phyloP scores from a whole-genome alignment of 2,888 invertebrate genomes.

The Drosophila meridionalis region DNA sequence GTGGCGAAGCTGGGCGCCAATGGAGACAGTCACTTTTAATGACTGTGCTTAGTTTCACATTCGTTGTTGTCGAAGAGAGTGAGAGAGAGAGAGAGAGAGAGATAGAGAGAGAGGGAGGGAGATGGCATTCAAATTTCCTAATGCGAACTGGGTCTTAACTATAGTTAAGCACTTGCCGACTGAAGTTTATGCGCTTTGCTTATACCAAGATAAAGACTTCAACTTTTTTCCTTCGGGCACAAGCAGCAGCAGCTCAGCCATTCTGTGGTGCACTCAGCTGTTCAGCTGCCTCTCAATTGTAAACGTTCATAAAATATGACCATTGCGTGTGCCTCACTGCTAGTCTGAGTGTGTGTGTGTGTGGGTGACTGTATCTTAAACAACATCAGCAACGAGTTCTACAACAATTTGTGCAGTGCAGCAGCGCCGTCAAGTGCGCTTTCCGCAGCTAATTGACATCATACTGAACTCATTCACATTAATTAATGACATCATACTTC shows the following conservation, averaged over 20 bases:
- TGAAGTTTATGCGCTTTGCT: conserved; percentile 49
- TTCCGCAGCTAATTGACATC: conserved; percentile 80
- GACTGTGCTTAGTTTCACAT: conserved; percentile 48
- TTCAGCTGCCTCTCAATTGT: conserved; percentile 46
- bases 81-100: not conserved
- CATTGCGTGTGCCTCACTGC: conserved; percentile 28
- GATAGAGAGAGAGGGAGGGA: not conserved
- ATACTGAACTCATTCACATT: conserved; percentile 81
- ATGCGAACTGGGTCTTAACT: conserved; percentile 53
- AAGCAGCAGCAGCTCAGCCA: conserved; percentile 9
- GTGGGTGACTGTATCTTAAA: conserved; percentile 42
- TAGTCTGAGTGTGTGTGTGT: conserved; percentile 10
- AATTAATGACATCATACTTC: conserved; percentile 78
- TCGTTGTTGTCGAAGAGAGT: not conserved
- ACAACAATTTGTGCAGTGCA: conserved; percentile 62
- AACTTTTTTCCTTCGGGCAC: conserved; percentile 36
- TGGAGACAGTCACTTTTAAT: conserved; percentile 50
- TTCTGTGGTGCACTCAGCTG: conserved; percentile 14
- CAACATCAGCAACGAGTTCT: conserved; percentile 38
- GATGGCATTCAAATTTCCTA: conserved; percentile 19
- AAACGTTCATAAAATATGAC: conserved; percentile 48
- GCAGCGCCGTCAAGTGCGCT: conserved; percentile 67
- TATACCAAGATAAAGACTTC: conserved; percentile 65
- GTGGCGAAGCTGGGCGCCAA: conserved; percentile 1
- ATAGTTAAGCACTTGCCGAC: conserved; percentile 64